A percentile compares a stretch with the other conserved stretches of the same genome.
phyloP scores from a whole-genome alignment of 2,797 vertebrate species.

The Pangasius larnaudii region DNA sequence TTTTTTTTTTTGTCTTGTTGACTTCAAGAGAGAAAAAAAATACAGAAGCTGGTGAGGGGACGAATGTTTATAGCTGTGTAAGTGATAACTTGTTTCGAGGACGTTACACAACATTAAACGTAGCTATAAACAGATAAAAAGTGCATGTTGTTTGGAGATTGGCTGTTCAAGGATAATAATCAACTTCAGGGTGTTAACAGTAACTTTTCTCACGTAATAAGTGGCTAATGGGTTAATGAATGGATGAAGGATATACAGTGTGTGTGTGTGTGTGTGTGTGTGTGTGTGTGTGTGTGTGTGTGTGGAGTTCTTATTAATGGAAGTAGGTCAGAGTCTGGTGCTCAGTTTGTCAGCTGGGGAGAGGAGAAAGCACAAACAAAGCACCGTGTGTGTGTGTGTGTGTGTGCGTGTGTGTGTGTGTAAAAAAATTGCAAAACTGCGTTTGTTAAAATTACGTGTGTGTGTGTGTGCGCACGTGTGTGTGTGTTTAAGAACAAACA shows the following conservation, averaged over 20 bases:
- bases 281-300: conserved; percentile 29
- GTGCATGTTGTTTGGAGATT: neutral
- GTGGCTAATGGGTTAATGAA: conserved; percentile 24
- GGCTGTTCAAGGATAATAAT: neutral
- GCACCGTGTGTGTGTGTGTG: neutral
- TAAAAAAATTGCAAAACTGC: conserved; percentile 3
- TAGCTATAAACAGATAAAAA: neutral
- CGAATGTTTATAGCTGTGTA: too few relatives aligned
- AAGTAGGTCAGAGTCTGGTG: conserved; percentile 78
- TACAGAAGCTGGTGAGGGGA: too few relatives aligned
- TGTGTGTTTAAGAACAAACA: conserved; percentile 49
- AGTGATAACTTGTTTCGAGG: too few relatives aligned
- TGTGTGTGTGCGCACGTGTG: conserved; percentile 42
- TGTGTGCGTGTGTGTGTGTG: conserved; percentile 35
- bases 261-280: conserved; percentile 28
- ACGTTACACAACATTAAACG: neutral
- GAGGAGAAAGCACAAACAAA: conserved; percentile 63
- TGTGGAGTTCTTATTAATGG: conserved; percentile 75
- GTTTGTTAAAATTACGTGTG: conserved; percentile 10
- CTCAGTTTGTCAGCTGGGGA: conserved; percentile 62
- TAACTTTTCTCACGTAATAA: neutral
- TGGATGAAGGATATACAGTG: conserved; percentile 13
- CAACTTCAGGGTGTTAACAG: neutral
- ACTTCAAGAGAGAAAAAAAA: too few relatives aligned
- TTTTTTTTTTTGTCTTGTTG: too few relatives aligned